These are phyloP conservation scores for Abrostola tripartita DNA, from an alignment of 2,888 invertebrate species.

Conservation along the genomic window DNA sequence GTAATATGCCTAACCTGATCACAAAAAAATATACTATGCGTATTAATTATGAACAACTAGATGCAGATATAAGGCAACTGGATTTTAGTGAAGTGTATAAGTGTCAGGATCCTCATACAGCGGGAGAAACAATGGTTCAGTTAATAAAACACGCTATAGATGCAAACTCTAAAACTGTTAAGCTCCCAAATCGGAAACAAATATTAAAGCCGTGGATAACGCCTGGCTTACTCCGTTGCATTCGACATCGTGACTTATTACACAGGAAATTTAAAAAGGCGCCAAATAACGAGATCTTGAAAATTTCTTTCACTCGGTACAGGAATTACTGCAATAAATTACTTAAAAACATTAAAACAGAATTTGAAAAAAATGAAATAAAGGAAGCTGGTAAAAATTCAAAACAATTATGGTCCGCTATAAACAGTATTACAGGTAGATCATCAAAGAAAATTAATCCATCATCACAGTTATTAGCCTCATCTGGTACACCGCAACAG, in stretches of 20 bases:
- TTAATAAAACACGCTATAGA: slow-evolving; percentile 1
- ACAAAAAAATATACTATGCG: neutral
- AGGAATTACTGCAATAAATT: slow-evolving; percentile 13
- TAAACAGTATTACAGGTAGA: slow-evolving; percentile 5
- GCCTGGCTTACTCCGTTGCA: too few relatives aligned
- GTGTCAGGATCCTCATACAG: slow-evolving; percentile 1
- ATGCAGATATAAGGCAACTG: neutral
- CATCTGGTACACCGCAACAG: neutral
- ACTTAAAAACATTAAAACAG: neutral
- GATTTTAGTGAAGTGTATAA: slow-evolving; percentile 8
- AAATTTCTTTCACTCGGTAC: slow-evolving; percentile 5
- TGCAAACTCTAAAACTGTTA: neutral
- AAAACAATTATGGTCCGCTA: slow-evolving; percentile 6
- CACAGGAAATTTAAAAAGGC: slow-evolving; percentile 11
- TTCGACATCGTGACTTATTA: slow-evolving; percentile 8
- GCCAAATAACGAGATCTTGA: neutral
- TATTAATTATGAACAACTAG: slow-evolving; percentile 7
- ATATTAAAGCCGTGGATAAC: slow-evolving; percentile 12
- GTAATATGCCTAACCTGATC: neutral
- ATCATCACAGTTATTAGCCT: neutral
- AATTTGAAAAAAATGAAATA: slow-evolving; percentile 4
- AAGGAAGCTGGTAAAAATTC: neutral
- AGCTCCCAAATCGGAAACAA: slow-evolving; percentile 8
- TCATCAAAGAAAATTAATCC: neutral
- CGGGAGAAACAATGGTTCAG: neutral